Base-by-base conservation (phyloP, 2,797 vertebrate genomes). In the Typhlichthys subterraneus region DNA sequence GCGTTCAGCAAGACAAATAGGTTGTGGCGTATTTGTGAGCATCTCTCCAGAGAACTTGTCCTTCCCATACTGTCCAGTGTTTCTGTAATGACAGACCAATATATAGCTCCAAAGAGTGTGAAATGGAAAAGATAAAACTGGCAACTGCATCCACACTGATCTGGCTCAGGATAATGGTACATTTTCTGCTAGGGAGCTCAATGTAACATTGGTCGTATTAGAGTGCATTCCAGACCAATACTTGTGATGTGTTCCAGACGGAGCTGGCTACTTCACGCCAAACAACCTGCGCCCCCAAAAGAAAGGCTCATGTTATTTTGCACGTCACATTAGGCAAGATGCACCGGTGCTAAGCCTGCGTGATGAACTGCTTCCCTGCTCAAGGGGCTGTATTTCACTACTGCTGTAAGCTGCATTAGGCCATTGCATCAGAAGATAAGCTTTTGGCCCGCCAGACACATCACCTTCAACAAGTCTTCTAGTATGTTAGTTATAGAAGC, bases 101-200 rank as follows among this genome's bases (percentile, higher is more conserved):
- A 61, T 67, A 66, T 58, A 62, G 69, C 84, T 85, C 74, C 77
- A 80, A 72, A 79, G 78, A 77, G 68, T 85, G 76, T 85, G 81
- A 86, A 88, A 86, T 88, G 70, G 67, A 76, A 81, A 61, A 53
- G 71, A 80, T 67, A 50, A 68, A 76, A 80, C 76, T 77, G 74
- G 63, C 74, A 53, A 17, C 60, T 1, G 9, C 17, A 59, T 62
- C 67, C 45, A 9, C 23, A 45, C 17, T 67, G 73, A 80, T 84
- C 77, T 75, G 57, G 78, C 67, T 60, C 54, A 29, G 82, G 65
- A 79, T 80, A 81, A 75, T 56, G 50, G 60, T 29, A 53, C 56
- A 57, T 85, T 77, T 70, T 59, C 67, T 76, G 66, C 72, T 73
- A 54, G 59, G 70, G 64, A 75, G 61, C 64, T 63, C 59, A 31